Evolutionary conservation across 1,140 invertebrate species (phyloP).

Genomic region (Andrena cerasifolii): DNA sequence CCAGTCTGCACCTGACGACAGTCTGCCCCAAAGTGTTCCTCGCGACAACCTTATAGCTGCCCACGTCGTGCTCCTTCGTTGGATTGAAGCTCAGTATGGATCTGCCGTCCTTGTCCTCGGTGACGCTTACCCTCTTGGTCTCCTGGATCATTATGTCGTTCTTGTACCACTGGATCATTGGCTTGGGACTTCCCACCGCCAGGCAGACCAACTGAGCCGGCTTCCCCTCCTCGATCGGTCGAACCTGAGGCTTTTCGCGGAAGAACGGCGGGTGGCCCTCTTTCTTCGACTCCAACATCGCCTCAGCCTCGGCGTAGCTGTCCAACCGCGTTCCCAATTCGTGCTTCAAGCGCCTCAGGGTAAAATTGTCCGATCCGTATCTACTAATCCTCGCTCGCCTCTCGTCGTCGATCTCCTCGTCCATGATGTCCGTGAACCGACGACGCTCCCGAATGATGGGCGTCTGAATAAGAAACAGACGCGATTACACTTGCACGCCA

Average conservation of each 20-base stretch:
- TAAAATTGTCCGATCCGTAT: conserved; percentile 88
- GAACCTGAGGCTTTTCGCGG: conserved; percentile 90
- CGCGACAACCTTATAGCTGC: conserved; percentile 97
- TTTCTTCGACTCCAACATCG: conserved; percentile 90
- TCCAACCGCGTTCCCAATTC: conserved; percentile 91
- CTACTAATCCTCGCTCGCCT: conserved; percentile 90
- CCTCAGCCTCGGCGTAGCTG: conserved; percentile 92
- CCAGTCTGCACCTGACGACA: conserved; percentile 88
- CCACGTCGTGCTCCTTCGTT: conserved; percentile 90
- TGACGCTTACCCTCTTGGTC: conserved; percentile 89
- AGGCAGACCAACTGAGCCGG: conserved; percentile 91
- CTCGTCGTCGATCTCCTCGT: conserved; percentile 97
- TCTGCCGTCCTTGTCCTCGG: conserved; percentile 89
- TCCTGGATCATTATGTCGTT: conserved; percentile 94
- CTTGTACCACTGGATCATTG: conserved; percentile 97
- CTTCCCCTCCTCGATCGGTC: conserved; percentile 91
- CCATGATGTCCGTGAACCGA: conserved; percentile 96
- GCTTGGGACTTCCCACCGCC: conserved; percentile 94
- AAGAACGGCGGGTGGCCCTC: conserved; percentile 91
- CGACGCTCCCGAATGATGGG: conserved; percentile 94
- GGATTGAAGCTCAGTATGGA: conserved; percentile 90
- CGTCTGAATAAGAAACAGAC: conserved; percentile 81
- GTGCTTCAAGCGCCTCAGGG: conserved; percentile 89
- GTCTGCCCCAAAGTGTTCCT: conserved; percentile 93
- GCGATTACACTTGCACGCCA: neutral